A percentile compares a stretch with the other conserved stretches of the same genome.
phyloP scores from a whole-genome alignment of 2,888 invertebrate genomes.

The Allacma fusca region DNA sequence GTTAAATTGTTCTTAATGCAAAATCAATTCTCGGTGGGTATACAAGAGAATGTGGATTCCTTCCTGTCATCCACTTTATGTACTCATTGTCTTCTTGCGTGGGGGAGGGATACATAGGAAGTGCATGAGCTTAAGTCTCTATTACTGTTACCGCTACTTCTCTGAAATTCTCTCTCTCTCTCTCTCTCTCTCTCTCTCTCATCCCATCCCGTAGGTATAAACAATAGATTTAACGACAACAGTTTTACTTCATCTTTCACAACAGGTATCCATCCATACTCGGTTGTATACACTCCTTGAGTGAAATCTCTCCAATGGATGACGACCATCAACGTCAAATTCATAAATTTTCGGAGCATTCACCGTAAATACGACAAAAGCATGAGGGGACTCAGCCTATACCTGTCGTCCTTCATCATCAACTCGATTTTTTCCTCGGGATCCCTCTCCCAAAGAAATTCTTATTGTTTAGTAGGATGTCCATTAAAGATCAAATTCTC shows the following conservation, averaged over 20 bases:
- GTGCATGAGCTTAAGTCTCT: neutral
- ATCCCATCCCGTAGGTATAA: conserved; percentile 12
- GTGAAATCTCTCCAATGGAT: neutral
- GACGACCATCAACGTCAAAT: conserved; percentile 19
- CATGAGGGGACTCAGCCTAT: neutral
- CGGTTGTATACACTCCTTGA: neutral
- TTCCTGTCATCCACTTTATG: conserved; percentile 28
- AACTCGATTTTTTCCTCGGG: neutral
- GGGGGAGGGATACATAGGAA: neutral
- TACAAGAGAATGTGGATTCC: conserved; percentile 13
- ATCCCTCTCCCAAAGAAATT: neutral
- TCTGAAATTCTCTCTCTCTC: conserved; percentile 7
- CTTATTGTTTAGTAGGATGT: neutral
- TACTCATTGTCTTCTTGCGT: neutral
- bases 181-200: neutral
- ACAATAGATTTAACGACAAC: conserved; percentile 9
- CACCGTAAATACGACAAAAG: neutral
- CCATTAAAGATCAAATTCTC: conserved; percentile 16
- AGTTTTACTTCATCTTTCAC: conserved; percentile 23
- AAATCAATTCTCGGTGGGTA: conserved; percentile 40
- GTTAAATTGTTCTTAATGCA: conserved; percentile 48
- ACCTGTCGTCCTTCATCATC: neutral
- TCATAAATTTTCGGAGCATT: neutral
- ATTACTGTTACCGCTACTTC: conserved; percentile 7
- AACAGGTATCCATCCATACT: conserved; percentile 8